Evolutionary conservation across 1,140 invertebrate species (phyloP).

Genomic region (Danaus melanippus): DNA sequence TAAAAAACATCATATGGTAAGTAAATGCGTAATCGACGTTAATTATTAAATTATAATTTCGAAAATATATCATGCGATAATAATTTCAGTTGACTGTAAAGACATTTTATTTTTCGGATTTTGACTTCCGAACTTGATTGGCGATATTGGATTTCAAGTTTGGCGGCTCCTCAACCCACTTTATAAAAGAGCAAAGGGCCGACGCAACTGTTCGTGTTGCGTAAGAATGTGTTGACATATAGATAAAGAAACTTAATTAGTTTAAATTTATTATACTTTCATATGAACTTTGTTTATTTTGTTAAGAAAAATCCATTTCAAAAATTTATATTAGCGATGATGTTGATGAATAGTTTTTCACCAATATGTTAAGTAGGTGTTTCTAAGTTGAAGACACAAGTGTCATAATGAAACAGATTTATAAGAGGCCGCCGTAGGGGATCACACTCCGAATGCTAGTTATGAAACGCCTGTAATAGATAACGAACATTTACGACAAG

Average conservation of each 20-base stretch:
- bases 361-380: too few species aligned
- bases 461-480: constrained; percentile 54
- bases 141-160: constrained; percentile 25
- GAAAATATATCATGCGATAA: constrained; percentile 16
- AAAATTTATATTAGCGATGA: too few species aligned
- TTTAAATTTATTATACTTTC: constrained; percentile 5
- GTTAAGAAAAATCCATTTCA: too few species aligned
- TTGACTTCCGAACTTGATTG: constrained; percentile 23
- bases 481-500: constrained; percentile 61
- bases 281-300: too few species aligned
- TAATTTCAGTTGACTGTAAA: constrained; percentile 20
- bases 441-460: constrained; percentile 44
- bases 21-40: constrained; percentile 8
- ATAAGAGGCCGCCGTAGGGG: constrained; percentile 39
- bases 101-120: constrained; percentile 19
- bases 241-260: constrained; percentile 23
- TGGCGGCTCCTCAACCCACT: constrained; percentile 22
- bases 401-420: neutral
- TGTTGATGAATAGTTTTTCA: too few species aligned
- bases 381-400: too few species aligned
- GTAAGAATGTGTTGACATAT: constrained; percentile 24
- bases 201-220: constrained; percentile 21
- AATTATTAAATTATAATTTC: constrained; percentile 12
- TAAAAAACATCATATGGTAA: constrained; percentile 4
- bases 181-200: constrained; percentile 24